These are phyloP conservation scores for Oikopleura dioica DNA, from an alignment of 23 tunicate genomes.

Conservation along the genomic window DNA sequence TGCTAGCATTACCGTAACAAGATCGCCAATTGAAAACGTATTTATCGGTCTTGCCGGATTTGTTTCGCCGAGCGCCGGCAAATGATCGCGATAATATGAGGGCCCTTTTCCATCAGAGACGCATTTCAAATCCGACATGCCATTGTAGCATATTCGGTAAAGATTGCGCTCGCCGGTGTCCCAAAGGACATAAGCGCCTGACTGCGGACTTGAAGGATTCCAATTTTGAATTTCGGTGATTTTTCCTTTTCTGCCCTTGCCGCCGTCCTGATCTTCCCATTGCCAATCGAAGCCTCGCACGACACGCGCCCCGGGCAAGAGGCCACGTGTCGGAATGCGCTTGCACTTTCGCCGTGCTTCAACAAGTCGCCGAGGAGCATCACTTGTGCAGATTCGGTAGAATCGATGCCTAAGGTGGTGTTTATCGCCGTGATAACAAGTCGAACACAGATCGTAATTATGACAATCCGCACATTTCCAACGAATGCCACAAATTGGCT, in stretches of 20 bases:
- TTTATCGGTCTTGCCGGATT: slow-evolving; percentile 26
- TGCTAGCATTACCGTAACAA: slow-evolving; percentile 53
- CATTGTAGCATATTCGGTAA: slow-evolving; percentile 65
- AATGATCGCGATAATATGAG: slow-evolving; percentile 75
- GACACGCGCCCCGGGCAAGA: slow-evolving; percentile 81
- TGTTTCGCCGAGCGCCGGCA: slow-evolving; percentile 62
- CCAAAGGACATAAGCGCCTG: slow-evolving; percentile 95
- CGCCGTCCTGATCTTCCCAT: slow-evolving; percentile 99
- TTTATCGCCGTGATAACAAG: slow-evolving; percentile 97
- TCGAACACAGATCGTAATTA: slow-evolving; percentile 88
- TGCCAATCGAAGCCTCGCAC: slow-evolving; percentile 95
- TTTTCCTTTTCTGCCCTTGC: slow-evolving; percentile 89
- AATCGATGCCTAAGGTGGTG: slow-evolving; percentile 72
- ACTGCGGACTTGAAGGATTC: slow-evolving; percentile 60
- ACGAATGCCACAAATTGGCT: slow-evolving; percentile 88
- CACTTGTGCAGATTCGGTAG: slow-evolving; percentile 59
- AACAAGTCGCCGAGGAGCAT: slow-evolving; percentile 53
- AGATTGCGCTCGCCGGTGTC: slow-evolving; percentile 90
- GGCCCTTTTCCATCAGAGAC: slow-evolving; percentile 97
- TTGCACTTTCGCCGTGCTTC: slow-evolving; percentile 90
- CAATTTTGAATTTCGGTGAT: slow-evolving; percentile 33
- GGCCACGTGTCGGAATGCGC: slow-evolving; percentile 62
- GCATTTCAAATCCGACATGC: slow-evolving; percentile 91
- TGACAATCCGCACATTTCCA: slow-evolving; percentile 99
- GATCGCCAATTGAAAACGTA: slow-evolving; percentile 52